Percentiles rank a stretch among this genome's conserved stretches.
Evolutionary conservation across 2,797 vertebrate species (phyloP).

Genomic region (Gallinago nigripennis): DNA sequence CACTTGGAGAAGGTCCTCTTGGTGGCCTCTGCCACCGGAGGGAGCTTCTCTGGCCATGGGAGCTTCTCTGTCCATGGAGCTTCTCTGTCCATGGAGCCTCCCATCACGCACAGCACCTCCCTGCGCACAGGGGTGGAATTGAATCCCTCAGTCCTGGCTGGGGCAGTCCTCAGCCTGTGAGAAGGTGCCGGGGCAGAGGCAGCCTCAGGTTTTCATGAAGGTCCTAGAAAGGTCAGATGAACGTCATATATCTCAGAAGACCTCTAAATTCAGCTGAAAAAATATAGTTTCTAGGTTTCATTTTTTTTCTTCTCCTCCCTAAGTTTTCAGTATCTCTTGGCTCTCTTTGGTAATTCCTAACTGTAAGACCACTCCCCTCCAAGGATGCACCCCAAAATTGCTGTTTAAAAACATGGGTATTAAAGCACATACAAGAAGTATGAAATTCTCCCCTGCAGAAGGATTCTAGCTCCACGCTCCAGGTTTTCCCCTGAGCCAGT

Average conservation of each 20-base stretch:
- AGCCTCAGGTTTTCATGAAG: neutral
- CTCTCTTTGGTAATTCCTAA: neutral
- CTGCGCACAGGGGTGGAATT: fast-evolving
- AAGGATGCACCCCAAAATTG: neutral
- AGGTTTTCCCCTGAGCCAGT: neutral
- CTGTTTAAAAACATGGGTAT: fast-evolving
- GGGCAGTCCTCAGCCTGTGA: neutral
- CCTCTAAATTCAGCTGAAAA: neutral
- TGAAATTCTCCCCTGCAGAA: neutral
- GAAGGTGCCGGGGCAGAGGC: no score
- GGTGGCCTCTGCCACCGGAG: neutral
- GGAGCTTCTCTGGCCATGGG: neutral
- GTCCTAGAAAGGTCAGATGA: neutral
- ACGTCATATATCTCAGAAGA: fast-evolving
- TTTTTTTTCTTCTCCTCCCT: neutral
- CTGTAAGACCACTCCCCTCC: neutral
- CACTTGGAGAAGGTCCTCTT: neutral
- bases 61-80: neutral
- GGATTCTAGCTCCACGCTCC: neutral
- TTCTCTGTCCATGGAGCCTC: neutral
- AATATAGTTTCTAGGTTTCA: neutral
- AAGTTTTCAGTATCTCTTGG: fast-evolving
- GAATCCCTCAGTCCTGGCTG: neutral
- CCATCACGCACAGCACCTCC: fast-evolving
- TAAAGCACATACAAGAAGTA: fast-evolving